Evolutionary conservation across 2,888 invertebrate species (phyloP).

Genomic region (Cheilosia scutellata): DNA sequence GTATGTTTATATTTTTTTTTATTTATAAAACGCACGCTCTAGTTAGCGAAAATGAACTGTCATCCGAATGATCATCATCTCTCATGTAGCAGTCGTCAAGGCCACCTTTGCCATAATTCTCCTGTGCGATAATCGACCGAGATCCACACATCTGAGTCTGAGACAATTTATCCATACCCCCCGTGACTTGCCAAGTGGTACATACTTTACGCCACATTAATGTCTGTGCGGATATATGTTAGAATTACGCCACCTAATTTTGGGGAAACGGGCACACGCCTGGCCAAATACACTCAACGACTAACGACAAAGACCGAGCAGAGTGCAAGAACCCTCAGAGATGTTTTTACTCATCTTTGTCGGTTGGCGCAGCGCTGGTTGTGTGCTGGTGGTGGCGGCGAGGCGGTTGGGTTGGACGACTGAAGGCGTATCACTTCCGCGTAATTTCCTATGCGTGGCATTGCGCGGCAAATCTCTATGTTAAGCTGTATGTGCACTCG

Average conservation of each 20-base stretch:
- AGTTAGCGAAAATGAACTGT: conserved; percentile 4
- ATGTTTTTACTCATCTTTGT: conserved; percentile 65
- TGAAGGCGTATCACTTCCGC: conserved; percentile 73
- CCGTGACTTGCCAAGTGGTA: conserved; percentile 1
- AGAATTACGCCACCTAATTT: conserved; percentile 54
- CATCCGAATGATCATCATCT: conserved; percentile 34
- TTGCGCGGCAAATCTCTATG: conserved; percentile 53
- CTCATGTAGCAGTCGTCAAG: conserved; percentile 38
- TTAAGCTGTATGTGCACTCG: conserved; percentile 46
- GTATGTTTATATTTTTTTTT: not conserved
- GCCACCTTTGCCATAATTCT: conserved; percentile 54
- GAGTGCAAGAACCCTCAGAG: conserved; percentile 60
- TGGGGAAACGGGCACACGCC: conserved; percentile 7
- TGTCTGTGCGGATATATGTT: conserved; percentile 2
- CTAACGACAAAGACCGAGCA: conserved; percentile 13
- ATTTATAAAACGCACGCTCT: conserved; percentile 22
- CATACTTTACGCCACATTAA: conserved; percentile 48
- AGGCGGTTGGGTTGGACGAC: conserved; percentile 21
- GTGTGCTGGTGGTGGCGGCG: not conserved
- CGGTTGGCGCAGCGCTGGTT: conserved; percentile 22
- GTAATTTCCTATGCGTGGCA: conserved; percentile 74
- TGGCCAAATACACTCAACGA: not conserved
- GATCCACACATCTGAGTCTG: conserved; percentile 29
- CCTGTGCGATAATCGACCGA: conserved; percentile 47
- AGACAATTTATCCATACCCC: conserved; percentile 27